A percentile compares a stretch with the other conserved stretches of the same genome.
These are phyloP conservation scores for Latrodectus hesperus DNA, from an alignment of 2,888 invertebrate genomes.

Conservation along the genomic window DNA sequence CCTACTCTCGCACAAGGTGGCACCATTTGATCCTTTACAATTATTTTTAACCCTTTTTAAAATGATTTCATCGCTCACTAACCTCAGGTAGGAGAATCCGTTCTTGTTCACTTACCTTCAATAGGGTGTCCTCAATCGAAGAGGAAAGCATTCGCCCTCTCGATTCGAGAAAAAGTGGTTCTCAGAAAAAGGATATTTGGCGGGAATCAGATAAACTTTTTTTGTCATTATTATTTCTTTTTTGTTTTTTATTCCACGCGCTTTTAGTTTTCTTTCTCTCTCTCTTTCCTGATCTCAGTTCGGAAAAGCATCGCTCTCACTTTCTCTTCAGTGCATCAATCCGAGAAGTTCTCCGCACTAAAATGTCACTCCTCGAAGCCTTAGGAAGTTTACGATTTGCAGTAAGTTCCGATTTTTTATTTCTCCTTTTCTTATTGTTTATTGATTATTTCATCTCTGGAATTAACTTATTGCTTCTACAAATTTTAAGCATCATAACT, in stretches of 20 bases:
- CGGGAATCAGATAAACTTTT: neutral
- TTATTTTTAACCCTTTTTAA: constrained; percentile 16
- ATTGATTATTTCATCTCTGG: too few relatives aligned
- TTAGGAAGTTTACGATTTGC: too few relatives aligned
- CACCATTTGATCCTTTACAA: constrained; percentile 2
- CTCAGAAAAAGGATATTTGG: neutral
- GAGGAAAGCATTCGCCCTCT: constrained; percentile 13
- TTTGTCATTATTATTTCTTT: neutral
- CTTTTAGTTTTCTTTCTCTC: neutral
- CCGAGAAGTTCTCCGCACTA: neutral
- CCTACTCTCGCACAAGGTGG: neutral
- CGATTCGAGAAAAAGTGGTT: neutral
- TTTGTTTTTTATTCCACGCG: too few relatives aligned
- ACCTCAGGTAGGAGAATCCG: constrained; percentile 22
- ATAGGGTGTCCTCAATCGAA: constrained; percentile 39
- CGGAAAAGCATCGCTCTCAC: neutral
- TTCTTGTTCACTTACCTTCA: constrained; percentile 48
- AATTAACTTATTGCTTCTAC: too few relatives aligned
- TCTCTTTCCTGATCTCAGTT: neutral
- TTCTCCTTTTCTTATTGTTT: too few relatives aligned
- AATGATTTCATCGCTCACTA: constrained; percentile 22
- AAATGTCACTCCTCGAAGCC: too few relatives aligned
- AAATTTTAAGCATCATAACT: too few relatives aligned
- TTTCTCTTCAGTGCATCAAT: neutral
- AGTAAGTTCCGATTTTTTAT: too few relatives aligned